A percentile compares a stretch with the other conserved stretches of the same genome.
phyloP scores from a whole-genome alignment of 1,140 invertebrate species.

The Saxidomus purpurata region DNA sequence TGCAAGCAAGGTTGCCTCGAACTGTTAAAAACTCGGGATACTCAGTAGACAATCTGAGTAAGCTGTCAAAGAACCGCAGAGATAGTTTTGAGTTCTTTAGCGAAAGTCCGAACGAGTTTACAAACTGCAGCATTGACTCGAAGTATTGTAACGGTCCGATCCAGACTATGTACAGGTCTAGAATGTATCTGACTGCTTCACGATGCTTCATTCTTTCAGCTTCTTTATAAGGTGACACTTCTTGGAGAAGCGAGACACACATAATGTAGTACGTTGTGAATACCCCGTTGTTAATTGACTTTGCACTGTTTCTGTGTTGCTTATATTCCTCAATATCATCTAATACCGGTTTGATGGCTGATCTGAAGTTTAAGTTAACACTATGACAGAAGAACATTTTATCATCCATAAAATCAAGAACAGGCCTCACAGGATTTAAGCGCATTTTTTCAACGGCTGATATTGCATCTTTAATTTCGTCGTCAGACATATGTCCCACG shows the following conservation, averaged over 20 bases:
- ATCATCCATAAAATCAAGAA: constrained; percentile 51
- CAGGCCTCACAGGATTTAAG: constrained; percentile 20
- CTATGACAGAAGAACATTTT: constrained; percentile 29
- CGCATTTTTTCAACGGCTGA: constrained; percentile 7
- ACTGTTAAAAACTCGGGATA: constrained; percentile 52
- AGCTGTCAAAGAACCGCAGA: background rate
- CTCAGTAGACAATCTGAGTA: background rate
- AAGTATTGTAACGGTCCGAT: background rate
- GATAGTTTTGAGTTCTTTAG: background rate
- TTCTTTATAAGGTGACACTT: background rate
- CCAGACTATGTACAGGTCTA: background rate
- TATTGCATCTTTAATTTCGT: constrained; percentile 29
- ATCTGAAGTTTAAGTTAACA: constrained; percentile 21
- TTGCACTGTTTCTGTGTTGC: constrained; percentile 31
- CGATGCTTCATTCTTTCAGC: background rate
- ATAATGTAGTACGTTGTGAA: background rate
- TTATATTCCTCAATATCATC: constrained; percentile 44
- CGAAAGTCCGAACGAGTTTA: constrained; percentile 1
- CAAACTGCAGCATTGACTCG: background rate
- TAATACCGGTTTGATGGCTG: constrained; percentile 24
- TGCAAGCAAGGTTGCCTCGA: constrained; percentile 62
- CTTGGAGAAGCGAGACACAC: background rate
- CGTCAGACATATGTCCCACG: constrained; percentile 46
- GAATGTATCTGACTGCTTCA: constrained; percentile 7
- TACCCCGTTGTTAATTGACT: background rate